These are phyloP conservation scores for Heliconius erato DNA, from an alignment of 2,888 invertebrate species.

Conservation along the genomic window DNA sequence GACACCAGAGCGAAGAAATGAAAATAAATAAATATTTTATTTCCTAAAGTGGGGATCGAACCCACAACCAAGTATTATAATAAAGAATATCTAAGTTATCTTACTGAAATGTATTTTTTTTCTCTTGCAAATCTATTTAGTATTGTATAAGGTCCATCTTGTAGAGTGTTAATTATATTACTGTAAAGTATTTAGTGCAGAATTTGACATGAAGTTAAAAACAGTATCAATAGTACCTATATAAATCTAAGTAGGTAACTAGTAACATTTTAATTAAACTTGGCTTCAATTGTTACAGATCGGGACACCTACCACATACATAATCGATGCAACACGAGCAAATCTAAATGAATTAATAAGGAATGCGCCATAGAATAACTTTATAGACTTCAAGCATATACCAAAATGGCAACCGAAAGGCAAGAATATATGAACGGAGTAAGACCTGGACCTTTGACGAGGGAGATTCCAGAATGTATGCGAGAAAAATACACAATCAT, in stretches of 20 bases:
- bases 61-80: no score
- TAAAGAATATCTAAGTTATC: no score
- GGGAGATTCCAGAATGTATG: constrained; percentile 83
- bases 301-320: not conserved
- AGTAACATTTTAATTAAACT: not conserved
- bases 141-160: no score
- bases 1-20: no score
- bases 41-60: no score
- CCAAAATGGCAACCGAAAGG: constrained; percentile 67
- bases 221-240: no score
- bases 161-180: no score
- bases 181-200: not conserved
- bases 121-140: no score
- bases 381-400: constrained; percentile 13
- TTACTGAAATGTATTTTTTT: no score
- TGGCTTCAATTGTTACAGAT: constrained; percentile 11
- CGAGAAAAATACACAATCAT: constrained; percentile 82
- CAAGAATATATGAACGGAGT: constrained; percentile 79
- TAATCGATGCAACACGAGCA: constrained; percentile 15
- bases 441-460: constrained; percentile 77
- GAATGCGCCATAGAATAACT: constrained; percentile 37
- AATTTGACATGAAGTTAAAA: not conserved
- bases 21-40: no score
- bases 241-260: no score
- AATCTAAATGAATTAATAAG: constrained; percentile 36